Conservation (phyloP, 2,797 vertebrate genomes). For the Lepilemur septentrionalis region DNA sequence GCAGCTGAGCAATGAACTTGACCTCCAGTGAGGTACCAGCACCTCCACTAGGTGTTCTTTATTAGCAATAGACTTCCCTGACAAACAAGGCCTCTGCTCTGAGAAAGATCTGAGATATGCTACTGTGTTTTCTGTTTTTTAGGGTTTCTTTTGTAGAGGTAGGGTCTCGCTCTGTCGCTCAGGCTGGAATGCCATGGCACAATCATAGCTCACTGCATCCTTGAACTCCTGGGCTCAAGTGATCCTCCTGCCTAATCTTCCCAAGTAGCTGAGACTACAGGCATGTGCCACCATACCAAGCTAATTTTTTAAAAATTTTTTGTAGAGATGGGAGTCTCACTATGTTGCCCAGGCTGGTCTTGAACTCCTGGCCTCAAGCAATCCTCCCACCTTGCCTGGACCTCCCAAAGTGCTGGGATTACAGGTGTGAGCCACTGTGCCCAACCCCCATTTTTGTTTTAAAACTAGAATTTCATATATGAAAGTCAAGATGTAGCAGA, state of each 20-base stretch:
- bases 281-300: background rate
- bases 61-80: background rate
- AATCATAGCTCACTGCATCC: background rate
- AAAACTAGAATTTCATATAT: no score
- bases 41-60: background rate
- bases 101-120: background rate
- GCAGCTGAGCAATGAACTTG: background rate
- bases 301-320: background rate
- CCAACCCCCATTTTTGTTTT: no score
- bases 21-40: background rate
- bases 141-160: background rate
- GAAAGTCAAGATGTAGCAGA: no score
- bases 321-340: background rate
- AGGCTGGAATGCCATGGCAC: no score
- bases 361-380: background rate
- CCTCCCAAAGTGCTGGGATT: background rate
- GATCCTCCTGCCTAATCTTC: background rate
- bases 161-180: background rate
- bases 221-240: background rate
- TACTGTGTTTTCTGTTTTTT: background rate
- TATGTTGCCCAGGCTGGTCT: background rate
- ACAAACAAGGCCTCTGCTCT: background rate
- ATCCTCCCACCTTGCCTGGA: background rate
- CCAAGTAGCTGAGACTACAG: background rate
- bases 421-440: no score